Conservation (phyloP, 2,113 vertebrate genomes). For the Lycaon pictus region DNA sequence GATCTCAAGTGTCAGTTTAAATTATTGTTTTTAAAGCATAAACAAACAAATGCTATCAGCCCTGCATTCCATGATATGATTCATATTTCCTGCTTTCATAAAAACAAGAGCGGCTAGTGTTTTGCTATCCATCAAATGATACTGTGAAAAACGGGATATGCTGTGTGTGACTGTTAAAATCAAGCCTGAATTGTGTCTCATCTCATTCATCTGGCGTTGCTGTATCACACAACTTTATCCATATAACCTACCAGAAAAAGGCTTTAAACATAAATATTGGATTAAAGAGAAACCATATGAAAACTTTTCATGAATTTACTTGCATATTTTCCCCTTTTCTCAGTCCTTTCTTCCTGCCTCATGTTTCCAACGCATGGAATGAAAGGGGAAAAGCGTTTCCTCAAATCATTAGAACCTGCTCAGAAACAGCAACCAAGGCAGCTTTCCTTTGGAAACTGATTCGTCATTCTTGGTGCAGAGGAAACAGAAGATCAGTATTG, state of each 20-base stretch:
- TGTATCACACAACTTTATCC: background rate
- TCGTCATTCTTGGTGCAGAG: background rate
- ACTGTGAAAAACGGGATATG: constrained; percentile 3
- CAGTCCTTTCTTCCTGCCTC: background rate
- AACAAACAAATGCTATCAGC: background rate
- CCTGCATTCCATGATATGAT: background rate
- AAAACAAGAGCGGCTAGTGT: constrained; percentile 45
- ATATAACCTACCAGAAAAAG: background rate
- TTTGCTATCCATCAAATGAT: constrained; percentile 45
- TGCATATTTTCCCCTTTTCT: constrained; percentile 60
- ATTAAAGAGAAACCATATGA: constrained; percentile 4
- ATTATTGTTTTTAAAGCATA: constrained; percentile 1
- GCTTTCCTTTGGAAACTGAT: background rate
- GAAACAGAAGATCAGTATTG: background rate
- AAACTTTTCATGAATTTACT: constrained; percentile 45
- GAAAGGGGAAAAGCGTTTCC: background rate
- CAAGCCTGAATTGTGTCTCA: background rate
- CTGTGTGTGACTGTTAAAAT: background rate
- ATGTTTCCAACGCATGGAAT: background rate
- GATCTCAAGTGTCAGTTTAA: constrained; percentile 54
- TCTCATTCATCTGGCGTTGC: background rate
- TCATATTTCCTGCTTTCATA: constrained; percentile 21
- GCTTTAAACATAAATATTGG: background rate
- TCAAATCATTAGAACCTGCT: background rate
- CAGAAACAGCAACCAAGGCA: background rate